Conservation (phyloP, 2,888 invertebrate species). For the Rhagium mordax region DNA sequence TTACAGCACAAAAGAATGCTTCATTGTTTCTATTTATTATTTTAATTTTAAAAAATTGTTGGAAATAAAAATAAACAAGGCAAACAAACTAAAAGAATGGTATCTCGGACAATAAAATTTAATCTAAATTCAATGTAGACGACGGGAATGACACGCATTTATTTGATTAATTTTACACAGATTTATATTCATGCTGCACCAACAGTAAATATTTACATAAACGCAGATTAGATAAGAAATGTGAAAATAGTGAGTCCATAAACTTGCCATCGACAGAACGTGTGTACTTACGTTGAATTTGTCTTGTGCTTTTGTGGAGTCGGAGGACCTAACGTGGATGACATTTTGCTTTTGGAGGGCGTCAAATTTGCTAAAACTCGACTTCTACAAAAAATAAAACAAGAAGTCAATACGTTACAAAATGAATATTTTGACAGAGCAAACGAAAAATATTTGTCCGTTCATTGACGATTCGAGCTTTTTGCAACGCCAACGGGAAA, state of each 20-base stretch:
- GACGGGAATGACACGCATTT: no score
- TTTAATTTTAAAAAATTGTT: no score
- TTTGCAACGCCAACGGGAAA: not conserved
- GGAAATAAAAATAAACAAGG: no score
- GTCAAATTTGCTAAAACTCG: constrained; percentile 84
- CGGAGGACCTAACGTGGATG: constrained; percentile 78
- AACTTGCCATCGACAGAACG: not conserved
- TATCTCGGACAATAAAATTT: no score
- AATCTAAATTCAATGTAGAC: no score
- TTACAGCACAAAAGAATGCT: no score
- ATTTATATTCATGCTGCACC: not conserved
- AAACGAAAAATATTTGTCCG: not conserved
- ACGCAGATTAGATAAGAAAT: not conserved
- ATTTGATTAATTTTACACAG: not conserved
- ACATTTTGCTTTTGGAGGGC: constrained; percentile 79
- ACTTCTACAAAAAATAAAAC: constrained; percentile 75
- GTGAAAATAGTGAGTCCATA: not conserved
- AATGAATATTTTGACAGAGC: not conserved
- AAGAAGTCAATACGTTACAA: not conserved
- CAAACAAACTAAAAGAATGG: no score
- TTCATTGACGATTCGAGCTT: no score
- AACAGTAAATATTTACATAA: not conserved
- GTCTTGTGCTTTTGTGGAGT: constrained; percentile 78
- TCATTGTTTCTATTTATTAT: no score
- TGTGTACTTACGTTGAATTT: constrained; percentile 76